Evolutionary conservation across 2,888 invertebrate genomes (phyloP).

Genomic region (Anaspis maculata): DNA sequence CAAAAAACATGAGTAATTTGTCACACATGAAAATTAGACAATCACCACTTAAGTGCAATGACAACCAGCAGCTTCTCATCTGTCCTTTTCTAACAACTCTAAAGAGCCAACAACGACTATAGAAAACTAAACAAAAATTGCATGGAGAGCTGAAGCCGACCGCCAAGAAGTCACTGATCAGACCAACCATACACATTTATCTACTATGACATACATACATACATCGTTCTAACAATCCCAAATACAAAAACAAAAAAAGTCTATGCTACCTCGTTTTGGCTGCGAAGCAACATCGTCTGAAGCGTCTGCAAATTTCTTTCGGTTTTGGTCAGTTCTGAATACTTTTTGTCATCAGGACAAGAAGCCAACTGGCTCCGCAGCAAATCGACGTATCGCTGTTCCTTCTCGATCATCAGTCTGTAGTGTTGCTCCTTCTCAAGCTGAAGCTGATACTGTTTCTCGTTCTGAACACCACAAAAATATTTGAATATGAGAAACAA

Average conservation of each 20-base stretch:
- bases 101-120: conserved; percentile 7
- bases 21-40: conserved; percentile 22
- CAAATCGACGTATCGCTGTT: conserved; percentile 72
- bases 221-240: neutral
- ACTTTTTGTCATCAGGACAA: conserved; percentile 41
- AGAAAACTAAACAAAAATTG: neutral
- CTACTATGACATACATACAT: conserved; percentile 1
- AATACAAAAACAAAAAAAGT: conserved; percentile 1
- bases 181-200: conserved; percentile 3
- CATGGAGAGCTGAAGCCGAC: conserved; percentile 6
- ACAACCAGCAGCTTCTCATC: conserved; percentile 15
- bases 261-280: conserved; percentile 37
- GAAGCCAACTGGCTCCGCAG: conserved; percentile 59
- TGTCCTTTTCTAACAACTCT: conserved; percentile 6
- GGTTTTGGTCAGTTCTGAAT: conserved; percentile 49
- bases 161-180: conserved; percentile 3
- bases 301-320: conserved; percentile 53
- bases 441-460: conserved; percentile 77
- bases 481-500: no score
- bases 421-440: conserved; percentile 77
- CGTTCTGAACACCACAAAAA: conserved; percentile 69
- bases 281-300: conserved; percentile 47
- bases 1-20: conserved; percentile 17
- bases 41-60: conserved; percentile 19
- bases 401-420: conserved; percentile 82